A percentile compares a stretch with the other conserved stretches of the same genome.
Conservation (phyloP, 2,888 invertebrate species). For the Ochropacha duplaris region DNA sequence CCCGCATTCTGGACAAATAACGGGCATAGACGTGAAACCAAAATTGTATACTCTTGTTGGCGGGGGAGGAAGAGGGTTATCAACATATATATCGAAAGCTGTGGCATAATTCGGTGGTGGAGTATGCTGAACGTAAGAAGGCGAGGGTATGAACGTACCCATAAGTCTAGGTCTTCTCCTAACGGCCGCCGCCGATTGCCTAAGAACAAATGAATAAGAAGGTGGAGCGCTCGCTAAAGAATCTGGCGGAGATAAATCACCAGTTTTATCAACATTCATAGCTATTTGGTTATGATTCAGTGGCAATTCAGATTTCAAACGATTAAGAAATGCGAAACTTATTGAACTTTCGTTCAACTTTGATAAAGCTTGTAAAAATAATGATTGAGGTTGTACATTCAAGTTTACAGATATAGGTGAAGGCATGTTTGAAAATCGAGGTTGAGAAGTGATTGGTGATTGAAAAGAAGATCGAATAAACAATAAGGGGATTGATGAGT, state of each 20-base stretch:
- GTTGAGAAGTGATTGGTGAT: conserved; percentile 27
- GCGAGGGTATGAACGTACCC: conserved; percentile 74
- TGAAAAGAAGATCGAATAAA: conserved; percentile 28
- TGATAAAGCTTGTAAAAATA: conserved; percentile 62
- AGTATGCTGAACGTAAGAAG: conserved; percentile 68
- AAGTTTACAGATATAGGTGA: conserved; percentile 33
- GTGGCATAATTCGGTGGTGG: conserved; percentile 73
- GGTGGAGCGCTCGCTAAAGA: conserved; percentile 72
- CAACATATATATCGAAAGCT: conserved; percentile 72
- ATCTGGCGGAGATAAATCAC: conserved; percentile 60
- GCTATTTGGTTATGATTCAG: conserved; percentile 10
- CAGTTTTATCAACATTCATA: conserved; percentile 20
- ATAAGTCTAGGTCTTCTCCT: conserved; percentile 64
- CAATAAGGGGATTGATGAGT: conserved; percentile 25
- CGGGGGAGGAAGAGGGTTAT: conserved; percentile 52
- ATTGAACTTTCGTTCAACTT: conserved; percentile 57
- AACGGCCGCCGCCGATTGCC: conserved; percentile 63
- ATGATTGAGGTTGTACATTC: conserved; percentile 47
- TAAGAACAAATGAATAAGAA: conserved; percentile 71
- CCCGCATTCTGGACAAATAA: conserved; percentile 69
- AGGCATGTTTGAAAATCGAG: conserved; percentile 33
- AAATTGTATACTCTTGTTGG: conserved; percentile 54
- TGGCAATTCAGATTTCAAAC: conserved; percentile 22
- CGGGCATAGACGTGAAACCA: conserved; percentile 63
- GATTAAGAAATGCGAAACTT: conserved; percentile 35